These are phyloP conservation scores for Epizoanthus illoricatus DNA, from an alignment of 92 coral and sea anemone species.

Conservation along the genomic window DNA sequence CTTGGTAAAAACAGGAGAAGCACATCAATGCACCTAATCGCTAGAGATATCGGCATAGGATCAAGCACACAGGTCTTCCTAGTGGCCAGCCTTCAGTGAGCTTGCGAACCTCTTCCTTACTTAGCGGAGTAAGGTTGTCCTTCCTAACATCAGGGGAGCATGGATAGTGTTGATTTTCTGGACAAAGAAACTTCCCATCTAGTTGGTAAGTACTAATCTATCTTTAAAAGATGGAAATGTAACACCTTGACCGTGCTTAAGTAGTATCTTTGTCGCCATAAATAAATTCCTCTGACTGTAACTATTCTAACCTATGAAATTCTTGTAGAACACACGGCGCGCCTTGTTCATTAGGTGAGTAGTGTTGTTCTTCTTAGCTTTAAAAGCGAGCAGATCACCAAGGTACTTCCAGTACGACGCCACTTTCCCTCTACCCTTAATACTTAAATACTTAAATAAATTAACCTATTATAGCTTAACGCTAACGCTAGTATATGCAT, in stretches of 20 bases:
- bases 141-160: neutral
- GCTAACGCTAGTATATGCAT: no score
- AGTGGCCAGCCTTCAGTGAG: no score
- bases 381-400: constrained; percentile 47
- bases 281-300: constrained; percentile 45
- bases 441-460: no score
- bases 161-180: constrained; percentile 55
- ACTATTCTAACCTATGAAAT: constrained; percentile 56
- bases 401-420: constrained; percentile 56
- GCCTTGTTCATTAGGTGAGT: constrained; percentile 20
- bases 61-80: no score
- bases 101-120: no score
- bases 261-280: constrained; percentile 44
- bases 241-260: constrained; percentile 48
- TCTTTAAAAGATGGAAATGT: constrained; percentile 35
- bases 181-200: constrained; percentile 56
- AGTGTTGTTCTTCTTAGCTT: constrained; percentile 48
- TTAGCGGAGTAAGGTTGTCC: no score
- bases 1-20: no score
- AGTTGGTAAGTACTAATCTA: neutral
- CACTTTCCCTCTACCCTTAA: constrained; percentile 57
- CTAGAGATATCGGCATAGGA: no score
- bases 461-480: no score
- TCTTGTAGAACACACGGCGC: constrained; percentile 50
- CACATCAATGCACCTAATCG: no score